A percentile compares a stretch with the other conserved stretches of the same genome.
These are phyloP conservation scores for Cercocebus atys DNA, from an alignment of 2,113 vertebrate species.

Conservation along the genomic window DNA sequence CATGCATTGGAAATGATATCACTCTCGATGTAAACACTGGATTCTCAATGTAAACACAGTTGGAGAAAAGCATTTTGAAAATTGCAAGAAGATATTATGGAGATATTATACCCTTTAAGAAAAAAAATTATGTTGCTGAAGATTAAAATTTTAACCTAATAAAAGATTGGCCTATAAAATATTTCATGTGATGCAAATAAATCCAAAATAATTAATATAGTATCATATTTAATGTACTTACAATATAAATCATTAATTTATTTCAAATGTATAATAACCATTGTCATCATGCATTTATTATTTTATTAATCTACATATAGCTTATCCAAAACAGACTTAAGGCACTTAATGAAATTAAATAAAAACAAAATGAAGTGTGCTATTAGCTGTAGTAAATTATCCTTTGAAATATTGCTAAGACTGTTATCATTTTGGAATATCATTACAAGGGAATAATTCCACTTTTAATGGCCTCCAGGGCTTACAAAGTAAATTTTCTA, in stretches of 20 bases:
- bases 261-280: not conserved
- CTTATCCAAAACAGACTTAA: not conserved
- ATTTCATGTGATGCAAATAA: not conserved
- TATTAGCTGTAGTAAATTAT: not conserved
- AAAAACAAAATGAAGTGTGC: slow-evolving; percentile 27
- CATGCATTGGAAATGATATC: not conserved
- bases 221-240: not conserved
- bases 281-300: not conserved
- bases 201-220: not conserved
- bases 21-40: not conserved
- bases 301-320: not conserved
- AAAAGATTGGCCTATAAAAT: not conserved
- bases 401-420: slow-evolving; percentile 16
- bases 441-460: not conserved
- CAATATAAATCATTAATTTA: not conserved
- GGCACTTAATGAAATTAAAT: not conserved
- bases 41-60: not conserved
- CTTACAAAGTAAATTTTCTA: slow-evolving; percentile 33
- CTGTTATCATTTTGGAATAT: not conserved
- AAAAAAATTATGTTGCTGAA: not conserved
- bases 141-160: slow-evolving; percentile 13
- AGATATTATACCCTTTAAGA: not conserved
- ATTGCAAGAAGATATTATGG: not conserved
- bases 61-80: not conserved
- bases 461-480: not conserved